These are phyloP conservation scores for Anser cygnoides DNA, from an alignment of 2,113 vertebrate species.

Conservation along the genomic window DNA sequence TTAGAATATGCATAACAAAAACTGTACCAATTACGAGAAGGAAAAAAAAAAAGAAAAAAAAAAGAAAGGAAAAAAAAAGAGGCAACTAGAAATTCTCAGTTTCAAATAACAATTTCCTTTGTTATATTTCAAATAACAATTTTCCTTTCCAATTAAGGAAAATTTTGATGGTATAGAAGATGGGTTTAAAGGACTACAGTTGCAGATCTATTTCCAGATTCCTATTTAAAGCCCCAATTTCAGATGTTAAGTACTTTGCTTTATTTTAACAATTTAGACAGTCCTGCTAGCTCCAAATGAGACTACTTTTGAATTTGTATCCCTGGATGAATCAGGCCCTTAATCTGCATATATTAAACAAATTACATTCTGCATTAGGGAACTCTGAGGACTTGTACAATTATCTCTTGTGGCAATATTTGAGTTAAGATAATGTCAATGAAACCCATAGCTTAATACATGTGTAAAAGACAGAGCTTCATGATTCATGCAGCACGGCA, in stretches of 20 bases:
- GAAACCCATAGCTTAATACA: not conserved
- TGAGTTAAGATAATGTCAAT: not conserved
- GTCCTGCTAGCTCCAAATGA: not conserved
- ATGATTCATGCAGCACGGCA: not conserved
- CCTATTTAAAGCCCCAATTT: not conserved
- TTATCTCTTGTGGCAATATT: not conserved
- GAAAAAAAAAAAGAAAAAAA: no score
- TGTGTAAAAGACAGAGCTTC: not conserved
- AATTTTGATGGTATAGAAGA: not conserved
- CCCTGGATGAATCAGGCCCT: not conserved
- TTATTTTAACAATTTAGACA: not conserved
- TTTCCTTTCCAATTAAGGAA: not conserved
- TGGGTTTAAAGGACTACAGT: not conserved
- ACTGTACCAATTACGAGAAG: not conserved
- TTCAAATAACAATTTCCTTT: not conserved
- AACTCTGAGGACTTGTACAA: not conserved
- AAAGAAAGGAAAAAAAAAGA: no score
- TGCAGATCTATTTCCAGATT: not conserved
- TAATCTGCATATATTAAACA: not conserved
- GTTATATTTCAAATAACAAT: not conserved
- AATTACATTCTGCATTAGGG: not conserved
- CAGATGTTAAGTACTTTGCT: not conserved
- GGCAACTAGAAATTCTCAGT: not conserved
- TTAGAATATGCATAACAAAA: not conserved
- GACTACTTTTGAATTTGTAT: not conserved